Evolutionary conservation across 2,888 invertebrate genomes (phyloP).

Genomic region (Criorhina ranunculi): DNA sequence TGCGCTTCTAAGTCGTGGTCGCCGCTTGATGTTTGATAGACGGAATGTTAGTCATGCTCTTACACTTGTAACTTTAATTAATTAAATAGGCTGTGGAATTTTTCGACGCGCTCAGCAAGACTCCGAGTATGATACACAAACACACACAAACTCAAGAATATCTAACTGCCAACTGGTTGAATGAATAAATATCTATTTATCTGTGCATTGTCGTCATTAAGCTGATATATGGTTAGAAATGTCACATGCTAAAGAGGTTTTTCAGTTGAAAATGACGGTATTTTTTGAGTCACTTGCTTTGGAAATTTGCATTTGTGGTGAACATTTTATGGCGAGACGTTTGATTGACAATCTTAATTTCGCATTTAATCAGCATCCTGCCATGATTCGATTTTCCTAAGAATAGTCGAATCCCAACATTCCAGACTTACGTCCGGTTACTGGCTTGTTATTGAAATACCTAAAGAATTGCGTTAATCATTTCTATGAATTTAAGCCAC

Average conservation of each 20-base stretch:
- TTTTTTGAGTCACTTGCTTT: slow-evolving; percentile 2
- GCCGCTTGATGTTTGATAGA: slow-evolving; percentile 42
- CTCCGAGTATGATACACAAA: slow-evolving; percentile 14
- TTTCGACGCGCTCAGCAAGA: slow-evolving; percentile 44
- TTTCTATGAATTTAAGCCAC: too few species aligned
- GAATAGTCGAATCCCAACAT: background rate
- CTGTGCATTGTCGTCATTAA: slow-evolving; percentile 24
- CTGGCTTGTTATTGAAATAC: background rate
- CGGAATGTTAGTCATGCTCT: slow-evolving; percentile 71
- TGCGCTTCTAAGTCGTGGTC: slow-evolving; percentile 60
- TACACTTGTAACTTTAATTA: slow-evolving; percentile 76
- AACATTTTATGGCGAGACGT: slow-evolving; percentile 13
- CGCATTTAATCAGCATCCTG: slow-evolving; percentile 13
- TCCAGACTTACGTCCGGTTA: slow-evolving; percentile 9
- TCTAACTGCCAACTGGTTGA: slow-evolving; percentile 6
- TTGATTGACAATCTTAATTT: slow-evolving; percentile 8
- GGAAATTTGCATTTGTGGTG: slow-evolving; percentile 28
- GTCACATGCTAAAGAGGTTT: slow-evolving; percentile 21
- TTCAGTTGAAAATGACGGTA: slow-evolving; percentile 19
- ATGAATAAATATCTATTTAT: slow-evolving; percentile 35
- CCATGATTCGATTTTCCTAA: background rate
- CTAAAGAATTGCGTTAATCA: too few species aligned
- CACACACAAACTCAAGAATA: background rate
- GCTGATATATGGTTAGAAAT: slow-evolving; percentile 38
- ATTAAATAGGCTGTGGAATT: slow-evolving; percentile 57